Base-by-base conservation (phyloP, 1,140 invertebrate genomes). In the Notospermus geniculatus region DNA sequence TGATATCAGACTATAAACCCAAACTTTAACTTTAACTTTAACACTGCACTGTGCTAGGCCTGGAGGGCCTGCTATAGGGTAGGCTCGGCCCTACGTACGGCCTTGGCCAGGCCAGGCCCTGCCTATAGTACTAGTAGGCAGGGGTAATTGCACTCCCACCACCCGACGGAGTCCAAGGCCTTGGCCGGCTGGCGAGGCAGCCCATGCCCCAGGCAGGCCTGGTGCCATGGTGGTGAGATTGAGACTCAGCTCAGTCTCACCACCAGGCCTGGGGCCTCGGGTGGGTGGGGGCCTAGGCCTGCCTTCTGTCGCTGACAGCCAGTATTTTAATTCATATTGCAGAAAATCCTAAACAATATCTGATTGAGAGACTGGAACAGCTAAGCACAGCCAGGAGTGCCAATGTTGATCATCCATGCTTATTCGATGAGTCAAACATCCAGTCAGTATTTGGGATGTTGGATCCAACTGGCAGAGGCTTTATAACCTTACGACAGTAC, bases 361-460 rank as follows among this genome's bases (percentile, higher is more conserved):
- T 74, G 54, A 73, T 69, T 50, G 71, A 73, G n/a, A 53, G 59
- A 28, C 62, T 76, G 23, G 66, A 73, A 60, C 68, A 61, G 41
- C 61, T 76, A 23, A 71, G 71, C 58, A 74, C 71, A 62, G 66
- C 71, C 5, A 64, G 64, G 62, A 62, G 60, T 0, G 65, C 69
- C 25, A 65, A 67, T 50, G 43, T 70, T 9, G 67, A 73, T 50
- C 66, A 57, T 53, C 72, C 72, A 1, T 68, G 68, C 55, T 58
- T 76, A 36, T 74, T 78, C 66, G 74, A 78, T 64, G 73, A 78
- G 29, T 60, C 64, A 50, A 76, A 78, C 61, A 71, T 78, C 27
- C 55, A 64, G 45, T 74, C 76, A 19, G 63, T 78, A 1, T 78
- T 74, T 69, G 71, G 71, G n/a, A 78, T 78, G 76, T 50, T 78